Percentiles rank a stretch among this genome's conserved stretches.
Evolutionary conservation across 2,113 vertebrate genomes (phyloP).

Genomic region (Actenoides lindsayi): DNA sequence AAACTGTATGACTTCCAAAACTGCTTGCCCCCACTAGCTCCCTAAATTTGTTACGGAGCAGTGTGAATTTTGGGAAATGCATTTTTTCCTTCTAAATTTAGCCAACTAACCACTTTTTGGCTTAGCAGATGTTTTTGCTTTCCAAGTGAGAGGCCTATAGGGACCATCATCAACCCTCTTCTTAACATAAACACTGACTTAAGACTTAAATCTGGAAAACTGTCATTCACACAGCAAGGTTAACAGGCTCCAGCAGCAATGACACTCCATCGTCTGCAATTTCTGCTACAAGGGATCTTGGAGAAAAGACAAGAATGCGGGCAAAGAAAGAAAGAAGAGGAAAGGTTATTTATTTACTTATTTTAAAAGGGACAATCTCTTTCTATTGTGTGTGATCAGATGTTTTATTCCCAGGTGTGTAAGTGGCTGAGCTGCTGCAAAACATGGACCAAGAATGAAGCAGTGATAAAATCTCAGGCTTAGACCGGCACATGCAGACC

Average conservation of each 20-base stretch:
- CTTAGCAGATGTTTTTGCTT: constrained; percentile 66
- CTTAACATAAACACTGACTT: constrained; percentile 52
- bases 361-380: not conserved
- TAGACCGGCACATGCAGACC: not conserved
- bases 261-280: not conserved
- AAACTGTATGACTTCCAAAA: not conserved
- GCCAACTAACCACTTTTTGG: constrained; percentile 59
- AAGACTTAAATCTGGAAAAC: constrained; percentile 41
- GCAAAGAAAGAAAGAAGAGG: not conserved
- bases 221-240: constrained; percentile 45
- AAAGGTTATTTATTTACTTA: not conserved
- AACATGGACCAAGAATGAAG: not conserved
- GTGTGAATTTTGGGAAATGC: constrained; percentile 51
- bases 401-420: not conserved
- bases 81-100: constrained; percentile 56
- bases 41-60: constrained; percentile 18
- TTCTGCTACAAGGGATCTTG: not conserved
- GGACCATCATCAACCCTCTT: constrained; percentile 63
- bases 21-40: not conserved
- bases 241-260: constrained; percentile 28
- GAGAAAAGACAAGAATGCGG: not conserved
- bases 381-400: not conserved
- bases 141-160: not conserved
- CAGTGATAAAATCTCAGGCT: not conserved
- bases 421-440: not conserved